A percentile compares a stretch with the other conserved stretches of the same genome.
These are phyloP conservation scores for Egretta garzetta DNA, from an alignment of 2,113 vertebrate species.

Conservation along the genomic window DNA sequence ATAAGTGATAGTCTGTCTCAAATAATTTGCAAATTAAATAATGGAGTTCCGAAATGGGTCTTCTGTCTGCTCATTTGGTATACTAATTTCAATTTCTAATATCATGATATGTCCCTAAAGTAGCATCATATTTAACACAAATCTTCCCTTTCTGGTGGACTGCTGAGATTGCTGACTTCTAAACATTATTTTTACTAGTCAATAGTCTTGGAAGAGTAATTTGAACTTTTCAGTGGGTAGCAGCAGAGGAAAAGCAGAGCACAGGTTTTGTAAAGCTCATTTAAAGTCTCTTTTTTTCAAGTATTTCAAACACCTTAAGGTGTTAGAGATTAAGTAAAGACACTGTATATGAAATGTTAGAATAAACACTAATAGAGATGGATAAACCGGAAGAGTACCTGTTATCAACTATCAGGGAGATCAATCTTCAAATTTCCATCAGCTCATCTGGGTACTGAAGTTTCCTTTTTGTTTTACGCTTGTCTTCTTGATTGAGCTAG, in stretches of 20 bases:
- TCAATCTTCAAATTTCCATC: not conserved
- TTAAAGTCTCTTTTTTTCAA: not conserved
- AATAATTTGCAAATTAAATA: not conserved
- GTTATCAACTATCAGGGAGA: not conserved
- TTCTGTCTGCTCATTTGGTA: not conserved
- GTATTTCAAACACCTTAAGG: not conserved
- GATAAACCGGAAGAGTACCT: not conserved
- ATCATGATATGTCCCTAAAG: not conserved
- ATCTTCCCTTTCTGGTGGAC: not conserved
- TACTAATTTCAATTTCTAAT: not conserved
- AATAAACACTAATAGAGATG: not conserved
- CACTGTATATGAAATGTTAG: not conserved
- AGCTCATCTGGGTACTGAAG: not conserved
- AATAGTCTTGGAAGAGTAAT: not conserved
- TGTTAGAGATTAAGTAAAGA: not conserved
- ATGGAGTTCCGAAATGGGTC: not conserved
- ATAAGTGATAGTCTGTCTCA: not conserved
- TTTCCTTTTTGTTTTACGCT: not conserved
- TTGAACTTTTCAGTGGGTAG: not conserved
- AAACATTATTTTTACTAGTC: not conserved
- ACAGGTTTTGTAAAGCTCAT: not conserved
- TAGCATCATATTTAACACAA: not conserved
- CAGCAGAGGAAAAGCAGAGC: not conserved
- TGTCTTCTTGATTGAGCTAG: not conserved
- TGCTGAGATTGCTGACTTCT: not conserved